Evolutionary conservation across 2,888 invertebrate species (phyloP), one percentile per base, ranked within the genome.

Genomic region (Leptinotarsa juncta): DNA sequence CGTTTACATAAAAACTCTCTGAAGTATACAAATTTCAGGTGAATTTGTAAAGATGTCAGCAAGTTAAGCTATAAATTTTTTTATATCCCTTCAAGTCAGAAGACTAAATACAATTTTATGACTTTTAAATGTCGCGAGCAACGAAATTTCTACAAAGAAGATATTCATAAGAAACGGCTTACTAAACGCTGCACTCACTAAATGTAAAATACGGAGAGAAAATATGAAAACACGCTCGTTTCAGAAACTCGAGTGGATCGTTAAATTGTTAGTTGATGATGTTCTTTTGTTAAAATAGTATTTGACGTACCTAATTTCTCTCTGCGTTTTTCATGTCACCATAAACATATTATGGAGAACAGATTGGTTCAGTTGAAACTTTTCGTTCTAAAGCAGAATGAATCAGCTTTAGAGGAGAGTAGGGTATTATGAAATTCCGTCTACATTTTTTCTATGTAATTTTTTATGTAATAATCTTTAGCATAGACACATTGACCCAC

Each of bases 21-120:
- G 67, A 60, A 50, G 62, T 72, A 72, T 72, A 67, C 72, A 69
- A 72, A 65, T 74, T 74, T 74, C 78, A 78, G 78, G 78, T 78
- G 73, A 75, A 73, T 78, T 71, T 78, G 73, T 76, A 72, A 78
- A 72, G 78, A 78, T 78, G 78, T 78, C 78, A 73, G 74, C 78
- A 78, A 78, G 73, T 73, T 70, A 66, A 65, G 74, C 70, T 65
- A 72, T 76, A 76, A 78, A 76, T 49, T 76, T 78, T 76, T 75
- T 78, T 77, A 82, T 82, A 81, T 75, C 77, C 79, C 80, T 77
- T 78, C 80, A 80, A 57, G 79, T 81, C 79, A 72, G 76, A 77
- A 81, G 81, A 81, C 81, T 82, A 81, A 82, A 82, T 82, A 82
- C 81, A 80, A 79, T 81, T 82, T 82, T 82, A 82, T 77, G 82